Conservation (phyloP, 1,140 invertebrate genomes). For the Bombyx mandarina region DNA sequence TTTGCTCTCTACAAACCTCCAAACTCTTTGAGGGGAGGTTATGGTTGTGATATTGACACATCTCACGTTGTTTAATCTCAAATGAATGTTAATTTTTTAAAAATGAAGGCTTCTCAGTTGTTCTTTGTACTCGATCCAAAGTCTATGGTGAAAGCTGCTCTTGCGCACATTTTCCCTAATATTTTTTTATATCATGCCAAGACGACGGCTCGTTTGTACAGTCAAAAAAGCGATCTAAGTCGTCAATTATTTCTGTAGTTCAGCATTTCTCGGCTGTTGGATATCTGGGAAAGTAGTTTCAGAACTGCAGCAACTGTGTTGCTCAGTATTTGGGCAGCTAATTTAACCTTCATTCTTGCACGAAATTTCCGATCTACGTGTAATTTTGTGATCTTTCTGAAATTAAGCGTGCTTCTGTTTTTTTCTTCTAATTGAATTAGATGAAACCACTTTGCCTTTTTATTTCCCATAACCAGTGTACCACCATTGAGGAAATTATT, state of each 20-base stretch:
- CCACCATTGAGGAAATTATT: conserved; percentile 11
- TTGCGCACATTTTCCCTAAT: conserved; percentile 16
- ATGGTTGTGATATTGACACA: conserved; percentile 1
- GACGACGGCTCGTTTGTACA: conserved; percentile 17
- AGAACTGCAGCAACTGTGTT: conserved; percentile 11
- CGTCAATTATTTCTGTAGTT: conserved; percentile 15
- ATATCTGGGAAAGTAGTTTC: conserved; percentile 7
- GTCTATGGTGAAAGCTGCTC: conserved; percentile 9
- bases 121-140: conserved; percentile 9
- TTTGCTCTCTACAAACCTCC: too few species aligned
- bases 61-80: conserved; percentile 1
- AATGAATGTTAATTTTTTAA: conserved; percentile 7
- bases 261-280: conserved; percentile 11
- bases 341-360: conserved; percentile 13
- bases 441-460: conserved; percentile 13
- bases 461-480: conserved; percentile 5
- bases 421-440: conserved; percentile 12
- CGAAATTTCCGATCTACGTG: conserved; percentile 10
- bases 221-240: conserved; percentile 16
- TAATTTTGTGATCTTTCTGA: conserved; percentile 8
- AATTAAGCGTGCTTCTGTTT: conserved; percentile 12
- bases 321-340: conserved; percentile 14
- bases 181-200: conserved; percentile 9
- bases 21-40: neutral
- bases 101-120: conserved; percentile 7